Evolutionary conservation across 2,113 vertebrate species (phyloP).

Genomic region (Cyphotilapia sp.): DNA sequence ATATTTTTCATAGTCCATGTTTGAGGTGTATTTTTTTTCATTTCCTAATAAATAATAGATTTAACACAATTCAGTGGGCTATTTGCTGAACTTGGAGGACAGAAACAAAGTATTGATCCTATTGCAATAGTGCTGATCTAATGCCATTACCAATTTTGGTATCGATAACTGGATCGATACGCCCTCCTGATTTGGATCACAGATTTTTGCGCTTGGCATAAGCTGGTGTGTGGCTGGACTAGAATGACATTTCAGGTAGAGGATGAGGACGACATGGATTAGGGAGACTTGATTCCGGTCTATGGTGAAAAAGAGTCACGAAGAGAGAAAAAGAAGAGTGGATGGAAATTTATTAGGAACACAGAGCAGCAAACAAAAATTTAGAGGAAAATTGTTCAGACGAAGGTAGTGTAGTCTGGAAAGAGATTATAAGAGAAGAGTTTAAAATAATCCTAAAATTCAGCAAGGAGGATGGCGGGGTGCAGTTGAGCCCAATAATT

Average conservation of each 20-base stretch:
- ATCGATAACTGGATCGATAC: not conserved
- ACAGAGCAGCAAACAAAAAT: not conserved
- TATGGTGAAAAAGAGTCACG: not conserved
- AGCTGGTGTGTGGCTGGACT: not conserved
- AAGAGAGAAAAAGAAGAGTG: not conserved
- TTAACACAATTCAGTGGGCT: not conserved
- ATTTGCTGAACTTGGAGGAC: not conserved
- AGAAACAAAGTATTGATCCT: not conserved
- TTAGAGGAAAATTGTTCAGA: not conserved
- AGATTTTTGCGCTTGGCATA: not conserved
- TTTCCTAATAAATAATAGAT: not conserved
- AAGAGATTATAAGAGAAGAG: not conserved
- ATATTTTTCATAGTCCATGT: not conserved
- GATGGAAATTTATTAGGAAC: not conserved
- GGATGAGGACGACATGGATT: not conserved
- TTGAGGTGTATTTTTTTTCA: not conserved
- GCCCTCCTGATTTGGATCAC: not conserved
- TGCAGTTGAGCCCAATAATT: not conserved
- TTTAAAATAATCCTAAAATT: not conserved
- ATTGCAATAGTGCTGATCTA: not conserved
- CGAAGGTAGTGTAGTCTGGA: accelerated
- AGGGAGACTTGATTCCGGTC: not conserved
- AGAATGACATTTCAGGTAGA: not conserved
- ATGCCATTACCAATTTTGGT: not conserved
- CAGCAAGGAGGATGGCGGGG: not conserved